A percentile compares a stretch with the other conserved stretches of the same genome.
These are phyloP conservation scores for Notarius quadriscutis DNA, from an alignment of 2,113 vertebrate genomes.

Conservation along the genomic window DNA sequence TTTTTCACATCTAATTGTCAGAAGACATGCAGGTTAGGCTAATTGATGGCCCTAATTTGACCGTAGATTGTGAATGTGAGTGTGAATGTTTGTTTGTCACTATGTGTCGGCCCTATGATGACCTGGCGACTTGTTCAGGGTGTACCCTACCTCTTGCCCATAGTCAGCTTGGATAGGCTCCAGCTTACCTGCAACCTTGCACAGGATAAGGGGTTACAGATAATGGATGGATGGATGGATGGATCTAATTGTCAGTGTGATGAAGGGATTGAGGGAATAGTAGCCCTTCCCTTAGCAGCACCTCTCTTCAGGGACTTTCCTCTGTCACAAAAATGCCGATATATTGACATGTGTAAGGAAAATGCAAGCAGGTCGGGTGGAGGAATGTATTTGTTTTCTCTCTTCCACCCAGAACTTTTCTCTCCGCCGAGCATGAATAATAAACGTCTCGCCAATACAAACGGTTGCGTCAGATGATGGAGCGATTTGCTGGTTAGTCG, in stretches of 20 bases:
- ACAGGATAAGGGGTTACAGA: no score
- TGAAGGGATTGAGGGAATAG: background rate
- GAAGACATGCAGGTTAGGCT: no score
- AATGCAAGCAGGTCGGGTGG: background rate
- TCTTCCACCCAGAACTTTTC: slow-evolving; percentile 10
- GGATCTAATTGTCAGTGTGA: background rate
- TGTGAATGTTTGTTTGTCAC: no score
- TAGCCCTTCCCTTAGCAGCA: background rate
- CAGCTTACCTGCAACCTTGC: no score
- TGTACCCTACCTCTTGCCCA: no score
- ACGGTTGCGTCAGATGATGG: slow-evolving; percentile 39
- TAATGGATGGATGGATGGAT: no score
- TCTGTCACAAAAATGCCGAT: background rate
- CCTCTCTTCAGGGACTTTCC: background rate
- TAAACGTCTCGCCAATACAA: slow-evolving; percentile 29
- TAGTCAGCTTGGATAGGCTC: no score
- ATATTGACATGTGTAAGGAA: slow-evolving; percentile 7
- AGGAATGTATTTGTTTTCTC: slow-evolving; percentile 33
- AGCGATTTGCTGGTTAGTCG: background rate
- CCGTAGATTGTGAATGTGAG: no score
- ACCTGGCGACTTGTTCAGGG: no score
- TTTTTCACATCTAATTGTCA: no score
- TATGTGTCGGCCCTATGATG: no score
- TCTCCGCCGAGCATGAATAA: slow-evolving; percentile 26
- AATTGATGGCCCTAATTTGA: no score